phyloP scores from a whole-genome alignment of 2,888 invertebrate species.

The Siphonodentalium dalli region DNA sequence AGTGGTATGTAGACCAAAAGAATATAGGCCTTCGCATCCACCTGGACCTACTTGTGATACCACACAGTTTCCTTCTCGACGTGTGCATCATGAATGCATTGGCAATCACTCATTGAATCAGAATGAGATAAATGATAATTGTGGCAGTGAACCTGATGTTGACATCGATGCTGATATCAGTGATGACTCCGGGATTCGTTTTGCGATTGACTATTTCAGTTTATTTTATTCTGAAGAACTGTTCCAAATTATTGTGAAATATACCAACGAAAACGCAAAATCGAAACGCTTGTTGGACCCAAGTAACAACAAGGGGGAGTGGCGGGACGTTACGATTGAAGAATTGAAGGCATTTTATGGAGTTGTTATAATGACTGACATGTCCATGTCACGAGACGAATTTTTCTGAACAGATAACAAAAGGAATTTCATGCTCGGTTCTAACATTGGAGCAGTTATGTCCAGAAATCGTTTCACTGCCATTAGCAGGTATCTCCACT shows the following conservation, averaged over 20 bases:
- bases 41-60: too few species aligned
- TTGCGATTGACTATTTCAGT: too few species aligned
- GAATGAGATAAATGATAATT: too few species aligned
- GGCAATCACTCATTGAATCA: too few species aligned
- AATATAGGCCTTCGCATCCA: too few species aligned
- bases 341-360: constrained; percentile 5
- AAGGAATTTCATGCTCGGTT: neutral
- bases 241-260: neutral
- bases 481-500: neutral
- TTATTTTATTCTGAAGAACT: constrained; percentile 1
- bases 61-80: too few species aligned
- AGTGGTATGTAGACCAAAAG: too few species aligned
- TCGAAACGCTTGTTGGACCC: neutral
- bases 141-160: too few species aligned
- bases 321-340: neutral
- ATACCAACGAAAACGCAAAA: neutral
- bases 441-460: neutral
- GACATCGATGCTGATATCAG: too few species aligned
- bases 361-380: neutral
- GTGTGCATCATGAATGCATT: too few species aligned
- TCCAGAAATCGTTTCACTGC: neutral
- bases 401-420: neutral
- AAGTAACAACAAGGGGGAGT: constrained; percentile 1
- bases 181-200: too few species aligned
- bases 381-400: neutral